Conservation (phyloP, 2,797 vertebrate species). For the Adrianichthys oophorus region DNA sequence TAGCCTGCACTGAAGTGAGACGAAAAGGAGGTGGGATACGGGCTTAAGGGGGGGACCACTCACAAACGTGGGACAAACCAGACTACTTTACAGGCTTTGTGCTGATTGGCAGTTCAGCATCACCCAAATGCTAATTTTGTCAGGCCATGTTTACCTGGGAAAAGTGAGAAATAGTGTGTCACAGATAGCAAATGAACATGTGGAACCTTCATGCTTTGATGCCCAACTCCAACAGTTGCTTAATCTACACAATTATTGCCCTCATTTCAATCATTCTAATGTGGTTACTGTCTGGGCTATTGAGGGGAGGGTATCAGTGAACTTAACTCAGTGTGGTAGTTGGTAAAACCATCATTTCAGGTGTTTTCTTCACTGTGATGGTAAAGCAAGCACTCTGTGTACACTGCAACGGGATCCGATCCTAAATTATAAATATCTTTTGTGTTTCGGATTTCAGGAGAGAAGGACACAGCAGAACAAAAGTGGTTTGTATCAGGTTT, state of each 20-base stretch:
- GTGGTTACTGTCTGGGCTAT: too few relatives aligned
- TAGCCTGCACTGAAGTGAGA: background rate
- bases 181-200: too few relatives aligned
- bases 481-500: slow-evolving; percentile 43
- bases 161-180: background rate
- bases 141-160: background rate
- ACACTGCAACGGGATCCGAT: slow-evolving; percentile 2
- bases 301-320: too few relatives aligned
- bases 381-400: background rate
- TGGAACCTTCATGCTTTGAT: too few relatives aligned
- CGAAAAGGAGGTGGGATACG: background rate
- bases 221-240: too few relatives aligned
- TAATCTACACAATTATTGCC: too few relatives aligned
- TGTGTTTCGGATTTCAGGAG: slow-evolving; percentile 28
- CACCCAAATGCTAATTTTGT: background rate
- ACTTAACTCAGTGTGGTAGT: too few relatives aligned
- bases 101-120: background rate
- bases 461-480: slow-evolving; percentile 12
- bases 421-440: slow-evolving; percentile 29
- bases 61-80: slow-evolving; percentile 1
- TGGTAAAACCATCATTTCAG: too few relatives aligned
- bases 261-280: too few relatives aligned
- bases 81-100: background rate
- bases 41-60: background rate
- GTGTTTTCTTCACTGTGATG: background rate